Evolutionary conservation across 2,797 vertebrate genomes (phyloP), one percentile per base, ranked within the genome.

Genomic region (Chiroxiphia lanceolata): DNA sequence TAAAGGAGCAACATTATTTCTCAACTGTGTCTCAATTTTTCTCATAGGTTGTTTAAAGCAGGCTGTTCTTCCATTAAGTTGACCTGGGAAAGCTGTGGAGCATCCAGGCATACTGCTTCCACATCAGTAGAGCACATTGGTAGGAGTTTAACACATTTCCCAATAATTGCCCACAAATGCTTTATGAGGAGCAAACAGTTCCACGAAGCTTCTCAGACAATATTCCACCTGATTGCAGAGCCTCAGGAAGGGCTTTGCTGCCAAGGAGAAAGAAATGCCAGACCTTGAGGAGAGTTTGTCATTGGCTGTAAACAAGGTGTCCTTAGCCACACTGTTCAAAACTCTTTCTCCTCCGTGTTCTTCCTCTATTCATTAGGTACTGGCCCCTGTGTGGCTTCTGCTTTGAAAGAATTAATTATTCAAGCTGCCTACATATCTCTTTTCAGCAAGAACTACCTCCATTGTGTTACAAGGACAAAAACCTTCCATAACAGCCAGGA

Each of bases 381-480:
- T 51, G 63, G 59, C 72, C 70, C 71, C 81, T 79, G n/a, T 18
- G 56, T 79, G 51, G 51, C 54, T 89, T 91, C 60, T 86, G 36
- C 59, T 94, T 81, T 79, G 70, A 83, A 93, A 72, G 5, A 74
- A 92, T 69, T 82, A 94, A 90, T 94, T 95, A 90, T 81, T 96
- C 95, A 82, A 54, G 65, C 57, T 94, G 80, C 48, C 36, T 91
- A 26, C 40, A 34, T 56, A 15, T 54, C 67, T 83, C 47, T 93
- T 64, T 85, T 81, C 13, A 72, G 45, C 64, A 92, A 57, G 53
- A 82, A 15, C 65, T 21, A 86, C 44, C 25, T 18, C 61, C 63
- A 26, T 69, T 90, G 76, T 95, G 76, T 72, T 65, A 51, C 63
- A 87, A 91, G 72, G 89, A 95, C 85, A 69, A 79, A 91, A 95